Conservation (phyloP, 1,140 invertebrate genomes). For the Magallana angulata region DNA sequence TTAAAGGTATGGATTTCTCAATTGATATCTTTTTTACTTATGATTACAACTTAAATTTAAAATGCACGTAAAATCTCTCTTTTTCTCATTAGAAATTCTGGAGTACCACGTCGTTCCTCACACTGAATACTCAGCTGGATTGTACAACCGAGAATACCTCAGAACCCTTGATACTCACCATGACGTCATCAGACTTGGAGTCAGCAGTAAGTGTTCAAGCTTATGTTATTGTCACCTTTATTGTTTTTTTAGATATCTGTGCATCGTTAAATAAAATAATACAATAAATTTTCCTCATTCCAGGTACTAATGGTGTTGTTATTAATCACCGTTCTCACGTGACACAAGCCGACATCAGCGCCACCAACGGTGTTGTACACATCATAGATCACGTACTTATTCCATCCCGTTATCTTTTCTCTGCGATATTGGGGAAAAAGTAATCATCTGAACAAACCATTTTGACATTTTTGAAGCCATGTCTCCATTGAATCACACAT, state of each 20-base stretch:
- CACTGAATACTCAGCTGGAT: constrained; percentile 59
- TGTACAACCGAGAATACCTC: constrained; percentile 57
- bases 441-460: not conserved
- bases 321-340: constrained; percentile 79
- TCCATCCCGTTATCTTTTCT: constrained; percentile 78
- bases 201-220: not conserved
- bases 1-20: not conserved
- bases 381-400: constrained; percentile 92
- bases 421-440: constrained; percentile 20
- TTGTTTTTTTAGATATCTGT: too few relatives aligned
- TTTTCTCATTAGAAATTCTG: constrained; percentile 52
- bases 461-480: not conserved
- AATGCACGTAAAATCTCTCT: too few relatives aligned
- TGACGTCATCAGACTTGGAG: constrained; percentile 41
- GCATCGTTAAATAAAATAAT: too few relatives aligned
- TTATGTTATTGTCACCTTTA: too few relatives aligned
- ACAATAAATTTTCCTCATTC: too few relatives aligned
- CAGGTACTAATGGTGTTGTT: not conserved
- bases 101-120: constrained; percentile 62
- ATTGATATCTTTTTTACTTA: not conserved
- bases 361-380: constrained; percentile 90
- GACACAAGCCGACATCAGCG: constrained; percentile 88
- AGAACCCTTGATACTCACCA: constrained; percentile 52
- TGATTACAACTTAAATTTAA: too few relatives aligned
- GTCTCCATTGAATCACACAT: not conserved